Base-by-base conservation (phyloP, 92 coral and sea anemone species). In the Montipora capitata region DNA sequence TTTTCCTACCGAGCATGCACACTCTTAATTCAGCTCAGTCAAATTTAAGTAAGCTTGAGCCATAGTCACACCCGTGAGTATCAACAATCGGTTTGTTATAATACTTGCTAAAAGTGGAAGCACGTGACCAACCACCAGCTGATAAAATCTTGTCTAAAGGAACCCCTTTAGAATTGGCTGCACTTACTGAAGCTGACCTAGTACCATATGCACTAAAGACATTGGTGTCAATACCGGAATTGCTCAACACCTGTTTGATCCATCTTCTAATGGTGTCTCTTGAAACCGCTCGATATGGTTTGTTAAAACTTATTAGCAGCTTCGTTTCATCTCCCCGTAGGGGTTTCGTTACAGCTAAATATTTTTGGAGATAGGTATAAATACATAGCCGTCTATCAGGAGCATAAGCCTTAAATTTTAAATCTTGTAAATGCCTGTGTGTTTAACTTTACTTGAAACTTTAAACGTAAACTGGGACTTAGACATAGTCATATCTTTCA, bases 301-400 rank as follows among this genome's bases (percentile, higher is more conserved):
- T 89, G 88, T 79, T 89, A 76, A 69, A 89, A 78, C 58, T 89
- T 89, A 76, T 73, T 64, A 65, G 79, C 48, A 68, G 79, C 73
- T 11, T 42, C 73, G 80, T 70, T 54, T 83, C 20, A 54, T 44
- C 61, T 54, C 61, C 61, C 61, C 61, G 61, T 54, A 12, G 56
- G 56, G 81, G 83, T 72, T 72, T 76, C 8, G 20, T 62, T 56
- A 54, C 61, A 72, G 68, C 38, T 1, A 68, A 79, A 61, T 66
- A 38, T 73, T 51, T 62, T 13, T 61, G 5, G 11, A 61, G 67
- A 27, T 27, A 27, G 35, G 35, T 27, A 27, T 27, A 27, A 27
- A 27, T 27, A 27, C 35, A 27, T 27, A 27, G 35, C 35, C 35
- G 35, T 27, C 35, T 27, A 1, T 27, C 35, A 27, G 35, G 35